Conservation (phyloP, 2,888 invertebrate species). For the Orthosia cruda region DNA sequence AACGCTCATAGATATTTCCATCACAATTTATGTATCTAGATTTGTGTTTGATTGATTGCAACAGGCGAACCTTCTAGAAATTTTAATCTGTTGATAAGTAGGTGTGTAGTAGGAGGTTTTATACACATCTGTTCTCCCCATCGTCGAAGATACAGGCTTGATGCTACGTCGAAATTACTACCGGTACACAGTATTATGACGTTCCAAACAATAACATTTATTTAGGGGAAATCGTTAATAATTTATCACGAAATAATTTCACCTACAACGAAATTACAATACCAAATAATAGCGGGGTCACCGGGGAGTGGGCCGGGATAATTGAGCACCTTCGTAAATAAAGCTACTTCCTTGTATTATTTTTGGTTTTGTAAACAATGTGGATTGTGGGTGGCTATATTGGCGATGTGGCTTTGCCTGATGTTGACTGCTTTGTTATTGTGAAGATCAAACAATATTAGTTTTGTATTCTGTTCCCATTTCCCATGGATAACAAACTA, state of each 20-base stretch:
- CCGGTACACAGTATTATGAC: neutral
- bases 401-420: neutral
- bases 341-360: neutral
- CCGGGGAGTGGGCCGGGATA: neutral
- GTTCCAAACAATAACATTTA: neutral
- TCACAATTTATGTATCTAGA: no score
- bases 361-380: constrained; percentile 9
- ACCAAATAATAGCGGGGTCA: constrained; percentile 14
- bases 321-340: constrained; percentile 19
- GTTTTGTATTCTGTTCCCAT: neutral
- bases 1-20: no score
- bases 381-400: neutral
- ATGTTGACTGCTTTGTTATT: constrained; percentile 1
- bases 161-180: neutral
- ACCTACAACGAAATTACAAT: constrained; percentile 8
- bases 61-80: no score
- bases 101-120: no score
- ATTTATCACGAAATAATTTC: constrained; percentile 12
- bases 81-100: no score
- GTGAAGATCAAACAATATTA: neutral
- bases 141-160: neutral
- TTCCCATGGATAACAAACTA: no score
- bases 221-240: neutral
- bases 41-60: no score
- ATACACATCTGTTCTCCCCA: no score